Evolutionary conservation across 2,888 invertebrate species (phyloP), one percentile per base, ranked within the genome.

Genomic region (Lasioglossum villosulum): DNA sequence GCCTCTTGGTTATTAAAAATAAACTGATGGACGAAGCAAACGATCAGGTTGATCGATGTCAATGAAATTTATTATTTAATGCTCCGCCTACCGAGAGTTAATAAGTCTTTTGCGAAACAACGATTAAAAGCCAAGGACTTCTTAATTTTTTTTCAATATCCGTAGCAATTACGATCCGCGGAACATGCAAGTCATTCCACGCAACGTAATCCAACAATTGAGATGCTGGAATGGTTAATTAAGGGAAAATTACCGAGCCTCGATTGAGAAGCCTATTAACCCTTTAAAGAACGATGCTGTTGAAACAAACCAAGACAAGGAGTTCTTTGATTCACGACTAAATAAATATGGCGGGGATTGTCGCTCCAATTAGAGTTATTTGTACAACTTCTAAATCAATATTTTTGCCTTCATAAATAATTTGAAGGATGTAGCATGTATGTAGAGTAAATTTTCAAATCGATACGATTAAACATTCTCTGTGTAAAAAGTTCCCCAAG

Each of bases 21-120:
- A 45, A 45, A 45, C 39, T 39, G 39, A 39, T 39, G 1, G 10
- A 39, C 39, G 39, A 39, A 39, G 14, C 0, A 42, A 42, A 45
- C 4, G 5, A 48, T 48, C 45, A 45, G 4, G 1, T 23, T 8
- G 19, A 52, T 52, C 23, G 52, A 56, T 56, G 52, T n/a, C n/a
- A n/a, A 52, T 52, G 48, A 48, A 48, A 52, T 52, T 48, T 8
- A 8, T 52, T 52, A 52, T 52, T 52, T 23, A 52, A 52, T 52
- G 48, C 8, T 52, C 23, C 48, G 23, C 8, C 48, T 23, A 23
- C 48, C 23, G 23, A 19, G 19, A 19, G 52, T 23, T 23, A 23
- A n/a, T n/a, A 56, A 56, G n/a, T 56, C n/a, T 56, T 56, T n/a
- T 56, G 56, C n/a, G 12, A 56, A 56, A 56, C n/a, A n/a, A 56